These are phyloP conservation scores for Arnoldichthys spilopterus DNA, from an alignment of 2,797 vertebrate species.

Conservation along the genomic window DNA sequence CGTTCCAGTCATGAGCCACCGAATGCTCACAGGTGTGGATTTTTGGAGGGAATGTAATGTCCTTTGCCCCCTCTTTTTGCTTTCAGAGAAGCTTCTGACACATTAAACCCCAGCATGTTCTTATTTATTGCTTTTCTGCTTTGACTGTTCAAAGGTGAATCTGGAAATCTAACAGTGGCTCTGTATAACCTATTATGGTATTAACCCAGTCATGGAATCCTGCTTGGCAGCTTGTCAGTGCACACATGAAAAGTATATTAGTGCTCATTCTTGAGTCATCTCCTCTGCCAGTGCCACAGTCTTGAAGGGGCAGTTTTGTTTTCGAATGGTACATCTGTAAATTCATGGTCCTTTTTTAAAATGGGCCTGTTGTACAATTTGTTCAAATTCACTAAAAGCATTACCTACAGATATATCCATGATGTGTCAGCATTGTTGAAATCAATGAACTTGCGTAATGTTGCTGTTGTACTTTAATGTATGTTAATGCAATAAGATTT, in stretches of 20 bases:
- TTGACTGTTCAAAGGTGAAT: conserved; percentile 11
- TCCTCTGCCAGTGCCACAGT: conserved; percentile 34
- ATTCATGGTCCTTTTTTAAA: conserved; percentile 34
- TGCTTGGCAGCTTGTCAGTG: conserved; percentile 41
- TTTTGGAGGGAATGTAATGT: conserved; percentile 14
- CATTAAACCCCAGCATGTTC: conserved; percentile 12
- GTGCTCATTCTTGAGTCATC: conserved; percentile 41
- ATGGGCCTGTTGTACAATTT: conserved; percentile 13
- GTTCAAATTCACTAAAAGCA: neutral
- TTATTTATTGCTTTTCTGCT: conserved; percentile 40
- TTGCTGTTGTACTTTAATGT: no score
- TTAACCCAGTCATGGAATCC: conserved; percentile 28
- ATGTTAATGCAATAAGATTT: neutral
- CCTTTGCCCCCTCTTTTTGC: neutral
- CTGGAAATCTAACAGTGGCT: conserved; percentile 16
- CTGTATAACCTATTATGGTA: conserved; percentile 10
- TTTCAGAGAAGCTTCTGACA: conserved; percentile 24
- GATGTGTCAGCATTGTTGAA: neutral
- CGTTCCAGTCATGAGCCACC: conserved; percentile 33
- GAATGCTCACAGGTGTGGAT: conserved; percentile 43
- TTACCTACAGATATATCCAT: neutral
- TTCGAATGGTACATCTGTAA: conserved; percentile 13
- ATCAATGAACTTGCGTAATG: neutral
- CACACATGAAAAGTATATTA: conserved; percentile 61
- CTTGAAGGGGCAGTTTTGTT: conserved; percentile 32